Conservation (phyloP, 64 coral and sea anemone genomes). For the Montipora sp. region DNA sequence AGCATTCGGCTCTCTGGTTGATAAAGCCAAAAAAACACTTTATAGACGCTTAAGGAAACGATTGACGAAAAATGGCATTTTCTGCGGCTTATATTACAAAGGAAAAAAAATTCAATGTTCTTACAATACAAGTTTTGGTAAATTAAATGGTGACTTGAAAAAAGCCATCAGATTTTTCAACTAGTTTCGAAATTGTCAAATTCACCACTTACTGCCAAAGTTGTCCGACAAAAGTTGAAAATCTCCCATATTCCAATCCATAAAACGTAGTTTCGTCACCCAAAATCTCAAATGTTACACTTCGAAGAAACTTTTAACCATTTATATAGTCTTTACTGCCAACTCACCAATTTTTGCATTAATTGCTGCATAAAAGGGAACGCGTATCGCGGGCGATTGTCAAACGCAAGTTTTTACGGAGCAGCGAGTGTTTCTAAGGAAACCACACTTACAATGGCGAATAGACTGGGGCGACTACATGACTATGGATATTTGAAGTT, state of each 20-base stretch:
- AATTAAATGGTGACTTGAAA: too few relatives aligned
- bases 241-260: slow-evolving; percentile 33
- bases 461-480: not conserved
- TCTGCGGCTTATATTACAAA: too few relatives aligned
- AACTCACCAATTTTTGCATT: slow-evolving; percentile 53
- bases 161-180: not conserved
- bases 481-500: not conserved
- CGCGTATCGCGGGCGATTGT: slow-evolving; percentile 10
- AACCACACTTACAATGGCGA: not conserved
- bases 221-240: slow-evolving; percentile 77
- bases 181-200: not conserved
- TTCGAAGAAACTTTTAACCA: not conserved
- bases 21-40: too few relatives aligned
- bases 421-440: slow-evolving; percentile 24
- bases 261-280: not conserved
- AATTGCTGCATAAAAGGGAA: not conserved
- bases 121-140: too few relatives aligned
- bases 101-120: too few relatives aligned
- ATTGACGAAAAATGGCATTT: too few relatives aligned
- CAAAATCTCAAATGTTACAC: not conserved
- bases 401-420: not conserved
- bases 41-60: too few relatives aligned
- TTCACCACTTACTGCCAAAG: slow-evolving; percentile 86
- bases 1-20: too few relatives aligned
- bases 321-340: slow-evolving; percentile 29